Evolutionary conservation across 2,888 invertebrate species (phyloP), one percentile per base, ranked within the genome.

Genomic region (Liposcelis brunnea): DNA sequence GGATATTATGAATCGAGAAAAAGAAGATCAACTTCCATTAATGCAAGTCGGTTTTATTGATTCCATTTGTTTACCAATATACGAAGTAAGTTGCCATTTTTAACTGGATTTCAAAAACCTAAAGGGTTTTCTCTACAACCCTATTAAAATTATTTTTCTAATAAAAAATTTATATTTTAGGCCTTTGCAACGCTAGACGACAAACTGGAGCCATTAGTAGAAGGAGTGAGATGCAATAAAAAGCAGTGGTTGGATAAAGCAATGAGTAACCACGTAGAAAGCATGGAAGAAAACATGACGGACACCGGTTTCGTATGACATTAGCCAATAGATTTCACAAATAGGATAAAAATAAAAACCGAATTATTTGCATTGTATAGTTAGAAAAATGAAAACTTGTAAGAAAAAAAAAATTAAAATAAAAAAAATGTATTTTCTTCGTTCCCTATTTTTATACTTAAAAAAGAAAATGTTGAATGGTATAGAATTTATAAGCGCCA

Each of bases 21-120:
- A 91, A 62, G 85, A 89, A 65, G 87, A 90, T 59, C 84, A 91
- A 62, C 70, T 93, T 55, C 93, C 93, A 32, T 74, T 82, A 59
- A 91, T 93, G 91, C 93, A 93, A 75, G 89, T 94, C 50, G 83
- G 82, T 55, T 94, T 93, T 63, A 93, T 94, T 52, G 91, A 94
- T 64, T 82, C 89, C 32, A 90, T 94, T 58, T 93, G 93, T 63
- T 66, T 89, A 59, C 93, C 93, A 48, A 83, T 94, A 58, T 93
- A 93, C 63, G 83, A 87, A 77, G 90, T 91, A 64, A 67, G 59
- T 59, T 40, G 8, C 37, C 12, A 7, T 36, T 36, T 18, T 36
- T 42, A n/a, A 34, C 10, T 32, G n/a, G 12, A 42, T 31, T 12
- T n/a, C n/a, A n/a, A 8, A 18, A 19, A 10, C 10, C 10, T 10